Base-by-base conservation (phyloP, 1,140 invertebrate species). In the Diorhabda elongata region DNA sequence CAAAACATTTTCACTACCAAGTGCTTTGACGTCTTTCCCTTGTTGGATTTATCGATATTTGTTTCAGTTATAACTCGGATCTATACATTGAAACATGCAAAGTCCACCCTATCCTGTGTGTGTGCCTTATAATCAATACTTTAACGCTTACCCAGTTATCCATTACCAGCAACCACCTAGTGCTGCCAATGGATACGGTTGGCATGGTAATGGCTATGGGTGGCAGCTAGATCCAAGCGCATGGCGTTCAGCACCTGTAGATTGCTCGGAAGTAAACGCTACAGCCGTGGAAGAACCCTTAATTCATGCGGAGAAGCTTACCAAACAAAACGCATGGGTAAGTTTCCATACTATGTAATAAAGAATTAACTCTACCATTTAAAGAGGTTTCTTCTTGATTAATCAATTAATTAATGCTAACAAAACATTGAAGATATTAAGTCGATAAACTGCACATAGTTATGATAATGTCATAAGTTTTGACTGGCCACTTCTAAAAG, bases 121-220 rank as follows among this genome's bases (percentile, higher is more conserved):
- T 2, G 52, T 74, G 47, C 73, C 73, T 9, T 75, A 73, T 63
- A 75, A 79, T 65, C 79, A 81, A 59, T 81, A 81, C 66, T 63
- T 71, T 44, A 79, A 77, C 58, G 79, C 79, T 0, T 81, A 80
- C 68, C 79, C 79, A 5, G 66, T 71, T 8, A 74, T 81, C 44
- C 72, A 76, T 43, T 80, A 79, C 62, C 73, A 77, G 11, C 76
- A 78, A 73, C 78, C 77, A 5, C 79, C 79, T 5, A 70, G 76
- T 61, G 78, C 78, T 45, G 63, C 71, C 42, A 81, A 81, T 64
- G 79, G 79, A 52, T 81, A 81, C 62, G 79, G 79, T 41, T 81
- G 79, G 79, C 73, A 75, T 69, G 79, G 79, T 47, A 80, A 80
- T 68, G 79, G 79, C 3, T 81, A 78, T 67, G 79, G 79, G 52